phyloP scores from a whole-genome alignment of 2,797 vertebrate genomes.

The Sphaeramia orbicularis region DNA sequence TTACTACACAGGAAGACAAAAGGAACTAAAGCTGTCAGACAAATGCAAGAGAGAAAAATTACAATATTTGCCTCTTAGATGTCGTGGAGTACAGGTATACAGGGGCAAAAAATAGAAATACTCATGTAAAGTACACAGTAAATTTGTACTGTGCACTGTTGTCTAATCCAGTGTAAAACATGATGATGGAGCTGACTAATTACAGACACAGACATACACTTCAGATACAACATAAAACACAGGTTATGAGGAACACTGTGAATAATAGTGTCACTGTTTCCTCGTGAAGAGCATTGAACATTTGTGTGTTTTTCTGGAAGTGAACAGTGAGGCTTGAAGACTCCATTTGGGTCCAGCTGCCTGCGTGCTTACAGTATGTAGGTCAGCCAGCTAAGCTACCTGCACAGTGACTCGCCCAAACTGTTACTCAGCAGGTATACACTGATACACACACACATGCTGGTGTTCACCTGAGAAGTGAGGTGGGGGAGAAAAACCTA shows the following conservation, averaged over 20 bases:
- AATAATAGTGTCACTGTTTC: conserved; percentile 22
- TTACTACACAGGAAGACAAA: too few species aligned
- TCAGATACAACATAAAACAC: conserved; percentile 22
- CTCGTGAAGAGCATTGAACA: conserved; percentile 11
- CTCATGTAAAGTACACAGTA: too few species aligned
- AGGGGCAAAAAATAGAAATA: too few species aligned
- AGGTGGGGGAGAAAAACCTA: conserved; percentile 5
- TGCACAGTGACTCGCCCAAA: conserved; percentile 55
- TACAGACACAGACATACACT: conserved; percentile 13
- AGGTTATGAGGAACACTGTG: conserved; percentile 41
- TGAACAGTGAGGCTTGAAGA: conserved; percentile 8
- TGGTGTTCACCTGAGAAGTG: conserved; percentile 10
- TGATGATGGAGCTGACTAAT: background rate
- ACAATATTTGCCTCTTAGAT: too few species aligned
- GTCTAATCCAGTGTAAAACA: conserved; percentile 2
- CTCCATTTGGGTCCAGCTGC: conserved; percentile 53
- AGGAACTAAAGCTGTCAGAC: too few species aligned
- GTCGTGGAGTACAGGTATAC: too few species aligned
- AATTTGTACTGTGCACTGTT: too few species aligned
- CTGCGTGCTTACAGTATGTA: conserved; percentile 54
- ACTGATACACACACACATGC: conserved; percentile 11
- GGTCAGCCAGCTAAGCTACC: conserved; percentile 73
- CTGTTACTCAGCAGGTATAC: conserved; percentile 68
- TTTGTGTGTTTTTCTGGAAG: conserved; percentile 29
- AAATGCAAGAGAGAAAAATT: too few species aligned